A percentile compares a stretch with the other conserved stretches of the same genome.
These are phyloP conservation scores for Danionella dracula DNA, from an alignment of 2,797 vertebrate species.

Conservation along the genomic window DNA sequence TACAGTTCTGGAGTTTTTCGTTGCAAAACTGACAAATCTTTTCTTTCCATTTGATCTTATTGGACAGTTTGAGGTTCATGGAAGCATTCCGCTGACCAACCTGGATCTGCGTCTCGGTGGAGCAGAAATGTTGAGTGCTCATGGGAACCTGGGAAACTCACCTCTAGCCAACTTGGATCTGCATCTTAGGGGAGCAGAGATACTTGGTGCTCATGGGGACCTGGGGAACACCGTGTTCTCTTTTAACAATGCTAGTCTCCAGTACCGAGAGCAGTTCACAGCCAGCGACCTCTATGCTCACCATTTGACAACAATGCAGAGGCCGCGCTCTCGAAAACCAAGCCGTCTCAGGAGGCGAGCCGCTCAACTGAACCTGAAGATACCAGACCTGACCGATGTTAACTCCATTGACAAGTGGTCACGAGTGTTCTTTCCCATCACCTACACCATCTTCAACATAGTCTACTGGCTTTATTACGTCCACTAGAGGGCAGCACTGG, in stretches of 20 bases:
- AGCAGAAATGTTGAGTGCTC: slow-evolving; percentile 68
- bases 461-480: slow-evolving; percentile 97
- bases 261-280: slow-evolving; percentile 81
- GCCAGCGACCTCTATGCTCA: slow-evolving; percentile 78
- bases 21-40: too few relatives aligned
- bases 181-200: slow-evolving; percentile 70
- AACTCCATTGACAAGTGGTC: slow-evolving; percentile 97
- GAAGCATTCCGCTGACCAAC: slow-evolving; percentile 83
- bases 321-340: slow-evolving; percentile 76
- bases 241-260: slow-evolving; percentile 83
- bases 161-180: slow-evolving; percentile 80
- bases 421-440: slow-evolving; percentile 87
- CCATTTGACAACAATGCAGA: slow-evolving; percentile 65
- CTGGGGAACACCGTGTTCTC: slow-evolving; percentile 74
- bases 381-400: slow-evolving; percentile 91
- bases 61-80: slow-evolving; percentile 73
- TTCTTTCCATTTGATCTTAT: not conserved
- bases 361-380: slow-evolving; percentile 92
- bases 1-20: too few relatives aligned
- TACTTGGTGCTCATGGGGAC: slow-evolving; percentile 68
- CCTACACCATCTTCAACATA: slow-evolving; percentile 90
- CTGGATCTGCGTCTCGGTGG: slow-evolving; percentile 72
- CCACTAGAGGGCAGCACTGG: slow-evolving; percentile 68
- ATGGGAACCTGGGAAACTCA: slow-evolving; percentile 82
- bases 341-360: slow-evolving; percentile 78